These are phyloP conservation scores for Podocnemis expansa DNA, from an alignment of 2,113 vertebrate species.

Conservation along the genomic window DNA sequence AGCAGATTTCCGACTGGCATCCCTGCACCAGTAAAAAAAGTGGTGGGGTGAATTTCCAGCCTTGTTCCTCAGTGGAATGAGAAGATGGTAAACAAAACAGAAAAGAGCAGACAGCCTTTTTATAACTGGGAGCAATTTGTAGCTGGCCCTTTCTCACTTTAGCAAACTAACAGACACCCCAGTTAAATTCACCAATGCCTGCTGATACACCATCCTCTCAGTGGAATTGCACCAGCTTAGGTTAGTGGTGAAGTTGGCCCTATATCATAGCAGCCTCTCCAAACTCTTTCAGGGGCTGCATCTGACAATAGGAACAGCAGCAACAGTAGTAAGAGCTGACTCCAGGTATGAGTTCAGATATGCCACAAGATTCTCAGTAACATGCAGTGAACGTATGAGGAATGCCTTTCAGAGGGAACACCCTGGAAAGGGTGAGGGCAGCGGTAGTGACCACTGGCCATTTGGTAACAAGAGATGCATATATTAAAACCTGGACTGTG, in stretches of 20 bases:
- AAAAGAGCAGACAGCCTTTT: constrained; percentile 33
- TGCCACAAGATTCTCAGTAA: neutral
- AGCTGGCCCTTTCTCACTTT: constrained; percentile 5
- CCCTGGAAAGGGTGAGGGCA: neutral
- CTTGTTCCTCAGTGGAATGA: neutral
- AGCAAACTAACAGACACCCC: neutral
- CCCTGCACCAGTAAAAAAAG: neutral
- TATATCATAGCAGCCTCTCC: neutral
- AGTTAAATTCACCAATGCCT: neutral
- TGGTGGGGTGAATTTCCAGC: constrained; percentile 12
- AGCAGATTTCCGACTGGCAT: neutral
- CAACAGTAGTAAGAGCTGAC: neutral
- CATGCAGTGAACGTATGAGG: neutral
- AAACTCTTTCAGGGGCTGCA: neutral
- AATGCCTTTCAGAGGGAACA: neutral
- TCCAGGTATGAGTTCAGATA: neutral
- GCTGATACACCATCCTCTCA: neutral
- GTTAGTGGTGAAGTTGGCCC: neutral
- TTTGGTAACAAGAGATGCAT: neutral
- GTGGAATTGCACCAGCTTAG: neutral
- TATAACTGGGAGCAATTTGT: neutral
- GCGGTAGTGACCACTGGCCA: neutral
- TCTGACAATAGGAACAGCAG: neutral
- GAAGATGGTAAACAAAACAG: neutral
- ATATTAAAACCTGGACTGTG: neutral